Conservation (phyloP, 1,140 invertebrate species). For the Drosophila sturtevanti region DNA sequence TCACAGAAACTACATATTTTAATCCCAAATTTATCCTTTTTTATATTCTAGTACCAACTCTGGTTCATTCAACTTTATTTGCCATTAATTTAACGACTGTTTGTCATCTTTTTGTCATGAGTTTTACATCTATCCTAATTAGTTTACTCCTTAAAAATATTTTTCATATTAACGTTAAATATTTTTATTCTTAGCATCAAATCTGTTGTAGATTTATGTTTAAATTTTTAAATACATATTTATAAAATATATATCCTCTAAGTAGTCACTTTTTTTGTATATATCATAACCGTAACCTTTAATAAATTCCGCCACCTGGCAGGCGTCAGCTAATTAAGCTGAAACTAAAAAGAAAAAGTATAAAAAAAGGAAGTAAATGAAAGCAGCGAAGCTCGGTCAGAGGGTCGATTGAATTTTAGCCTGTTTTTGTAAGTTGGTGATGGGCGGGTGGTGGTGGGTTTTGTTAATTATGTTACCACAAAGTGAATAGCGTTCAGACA, state of each 20-base stretch:
- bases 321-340: slow-evolving; percentile 54
- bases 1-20: too few species aligned
- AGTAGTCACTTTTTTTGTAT: background rate
- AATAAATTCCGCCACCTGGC: slow-evolving; percentile 34
- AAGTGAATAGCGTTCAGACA: slow-evolving; percentile 55
- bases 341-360: slow-evolving; percentile 31
- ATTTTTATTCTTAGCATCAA: background rate
- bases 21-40: too few species aligned
- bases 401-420: slow-evolving; percentile 17
- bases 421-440: background rate
- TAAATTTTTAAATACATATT: background rate
- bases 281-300: slow-evolving; percentile 48
- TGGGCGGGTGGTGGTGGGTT: slow-evolving; percentile 1
- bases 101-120: background rate
- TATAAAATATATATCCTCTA: background rate
- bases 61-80: background rate
- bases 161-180: background rate
- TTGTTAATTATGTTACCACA: slow-evolving; percentile 48
- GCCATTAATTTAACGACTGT: background rate
- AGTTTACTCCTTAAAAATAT: slow-evolving; percentile 11
- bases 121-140: slow-evolving; percentile 35
- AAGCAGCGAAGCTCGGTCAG: slow-evolving; percentile 26
- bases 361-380: slow-evolving; percentile 21
- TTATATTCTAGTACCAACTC: too few species aligned
- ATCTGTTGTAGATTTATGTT: background rate